Evolutionary conservation across 1,140 invertebrate species (phyloP).

Genomic region (Kradibia gibbosae): DNA sequence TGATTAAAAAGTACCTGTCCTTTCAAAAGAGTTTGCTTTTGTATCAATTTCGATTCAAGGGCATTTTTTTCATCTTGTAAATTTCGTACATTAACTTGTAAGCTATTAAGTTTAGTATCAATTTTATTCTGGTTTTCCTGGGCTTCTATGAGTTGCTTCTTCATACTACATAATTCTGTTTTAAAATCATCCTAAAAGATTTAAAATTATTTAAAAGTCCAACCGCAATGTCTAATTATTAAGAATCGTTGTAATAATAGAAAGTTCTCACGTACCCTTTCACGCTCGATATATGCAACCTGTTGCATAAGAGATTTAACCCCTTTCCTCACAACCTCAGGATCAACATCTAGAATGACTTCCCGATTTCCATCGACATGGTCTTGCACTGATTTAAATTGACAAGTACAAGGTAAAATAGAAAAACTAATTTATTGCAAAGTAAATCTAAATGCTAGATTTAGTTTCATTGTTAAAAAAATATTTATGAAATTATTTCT

Average conservation of each 20-base stretch:
- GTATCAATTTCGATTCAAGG: slow-evolving; percentile 80
- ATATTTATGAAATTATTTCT: no score
- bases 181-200: slow-evolving; percentile 82
- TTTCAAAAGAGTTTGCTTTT: slow-evolving; percentile 81
- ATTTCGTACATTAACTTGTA: slow-evolving; percentile 76
- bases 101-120: slow-evolving; percentile 79
- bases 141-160: slow-evolving; percentile 82
- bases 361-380: slow-evolving; percentile 74
- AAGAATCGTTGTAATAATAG: neutral
- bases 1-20: slow-evolving; percentile 70
- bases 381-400: slow-evolving; percentile 63
- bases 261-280: slow-evolving; percentile 77
- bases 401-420: no score
- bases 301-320: slow-evolving; percentile 91
- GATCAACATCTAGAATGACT: slow-evolving; percentile 84
- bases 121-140: slow-evolving; percentile 80
- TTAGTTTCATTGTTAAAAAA: no score
- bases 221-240: neutral
- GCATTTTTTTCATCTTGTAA: slow-evolving; percentile 84
- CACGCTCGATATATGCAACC: slow-evolving; percentile 88
- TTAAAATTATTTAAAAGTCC: neutral
- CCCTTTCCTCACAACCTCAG: slow-evolving; percentile 88
- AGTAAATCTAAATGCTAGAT: no score
- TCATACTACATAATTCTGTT: slow-evolving; percentile 77
- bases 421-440: no score